Base-by-base conservation (phyloP, 2,113 vertebrate genomes). In the Lepisosteus osseus region DNA sequence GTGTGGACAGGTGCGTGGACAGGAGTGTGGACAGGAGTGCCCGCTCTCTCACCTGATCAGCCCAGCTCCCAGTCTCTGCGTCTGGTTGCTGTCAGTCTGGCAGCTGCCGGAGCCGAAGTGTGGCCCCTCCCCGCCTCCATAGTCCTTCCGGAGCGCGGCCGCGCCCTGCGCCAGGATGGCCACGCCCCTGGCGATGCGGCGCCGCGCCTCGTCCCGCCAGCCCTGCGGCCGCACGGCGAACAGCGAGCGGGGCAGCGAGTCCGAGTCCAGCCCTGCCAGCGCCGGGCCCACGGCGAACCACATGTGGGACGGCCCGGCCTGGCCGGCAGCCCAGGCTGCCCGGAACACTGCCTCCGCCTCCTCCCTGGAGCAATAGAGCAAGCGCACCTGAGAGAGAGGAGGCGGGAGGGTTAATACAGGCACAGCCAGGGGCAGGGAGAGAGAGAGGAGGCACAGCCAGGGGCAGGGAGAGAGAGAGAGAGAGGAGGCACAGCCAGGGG, bases 301-400 rank as follows among this genome's bases (percentile, higher is more conserved):
- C 78, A 98, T 88, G 79, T 98, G 95, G 3, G 95, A 96, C 1
- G 95, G 90, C 0, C 96, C 94, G 0, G 95, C 87, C 74, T 97
- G 89, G 43, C 96, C 95, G 0, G 94, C 95, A 0, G 93, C 93
- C 65, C 90, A 92, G 0, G 96, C 96, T 0, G 95, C 95, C 3
- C 84, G 82, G 84, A 98, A 97, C 17, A 98, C 90, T 41, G 91
- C 81, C 76, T 96, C 94, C 0, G 96, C 94, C 77, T 98, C 95
- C 66, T 98, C 95, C 4, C 95, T 92, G 41, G 96, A 96, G 74
- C 95, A 98, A 86, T 97, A 98, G 82, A 98, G 95, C 78, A 98
- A 87, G 6, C 95, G 94, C 69, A 97, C 95, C 85, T 92, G 85
- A 47, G 79, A 82, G 76, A 81, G 73, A 77, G 75, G 29, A 61